Evolutionary conservation across 1,140 invertebrate species (phyloP), one percentile per base, ranked within the genome.

Genomic region (Hestina assimilis): DNA sequence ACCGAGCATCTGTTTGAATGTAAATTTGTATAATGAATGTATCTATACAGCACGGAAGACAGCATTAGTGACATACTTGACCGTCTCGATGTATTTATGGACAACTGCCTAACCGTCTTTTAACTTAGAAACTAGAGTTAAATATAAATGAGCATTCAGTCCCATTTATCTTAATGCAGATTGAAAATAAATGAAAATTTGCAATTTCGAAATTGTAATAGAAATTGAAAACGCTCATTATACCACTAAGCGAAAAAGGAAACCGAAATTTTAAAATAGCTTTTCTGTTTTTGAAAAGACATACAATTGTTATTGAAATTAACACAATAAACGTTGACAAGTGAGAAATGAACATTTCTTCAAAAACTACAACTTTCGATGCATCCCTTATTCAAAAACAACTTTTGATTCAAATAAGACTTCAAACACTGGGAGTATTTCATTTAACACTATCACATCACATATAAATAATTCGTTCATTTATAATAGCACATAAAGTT

Each of bases 51-150:
- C 24, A 45, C 55, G 55, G 58, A 67, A 72, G 69, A 72, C 63
- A 64, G 53, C 69, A 72, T 79, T 71, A 70, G 57, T 68, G 69
- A 75, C 73, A 77, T 82, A 72, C 63, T 77, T 76, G 62, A 67
- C 62, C 55, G 79, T 84, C 77, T 82, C 63, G 68, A 54, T 70
- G 57, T 75, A 82, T 80, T 80, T 80, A 69, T 71, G 69, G 72
- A 79, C 66, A 58, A 54, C 55, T 42, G 66, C 53, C 51, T 56
- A 65, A 60, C 23, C 35, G 59, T 72, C 68, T 56, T 72, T 69
- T 69, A 73, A 57, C 59, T 48, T 48, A 65, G 56, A 68, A 71
- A 68, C 65, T 63, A 72, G 55, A 61, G 59, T 40, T 33, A 59
- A 59, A 62, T 62, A 59, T 63, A 78, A 64, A 67, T 68, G 71